Conservation (phyloP, 2,797 vertebrate species). For the Propithecus deckenii region DNA sequence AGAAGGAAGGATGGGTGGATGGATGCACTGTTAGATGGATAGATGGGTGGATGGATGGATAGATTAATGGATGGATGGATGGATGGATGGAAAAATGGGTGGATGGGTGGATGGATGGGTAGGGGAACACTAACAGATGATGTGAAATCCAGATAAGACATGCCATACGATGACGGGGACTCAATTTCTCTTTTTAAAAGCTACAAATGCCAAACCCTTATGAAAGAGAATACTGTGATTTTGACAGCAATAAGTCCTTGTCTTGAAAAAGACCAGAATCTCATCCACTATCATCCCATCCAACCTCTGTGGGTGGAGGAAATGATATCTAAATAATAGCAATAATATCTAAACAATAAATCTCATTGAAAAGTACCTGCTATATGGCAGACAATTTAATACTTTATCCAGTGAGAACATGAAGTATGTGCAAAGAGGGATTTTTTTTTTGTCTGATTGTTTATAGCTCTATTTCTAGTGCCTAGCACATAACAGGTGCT, state of each 20-base stretch:
- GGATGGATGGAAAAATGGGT: not conserved
- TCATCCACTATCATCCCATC: not conserved
- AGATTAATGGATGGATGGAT: not conserved
- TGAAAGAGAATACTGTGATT: not conserved
- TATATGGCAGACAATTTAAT: fast-evolving
- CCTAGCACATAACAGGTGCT: not conserved
- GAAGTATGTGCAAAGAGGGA: not conserved
- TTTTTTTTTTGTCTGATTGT: not conserved
- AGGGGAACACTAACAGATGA: not conserved
- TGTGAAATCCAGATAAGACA: not conserved
- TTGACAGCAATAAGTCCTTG: not conserved
- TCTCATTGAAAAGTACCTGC: not conserved
- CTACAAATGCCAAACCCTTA: not conserved
- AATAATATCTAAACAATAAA: not conserved
- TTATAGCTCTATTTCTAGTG: not conserved
- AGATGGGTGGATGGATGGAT: no score
- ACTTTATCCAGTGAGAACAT: not conserved
- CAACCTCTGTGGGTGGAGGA: not conserved
- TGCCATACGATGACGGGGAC: not conserved
- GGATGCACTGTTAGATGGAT: no score
- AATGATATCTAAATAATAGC: not conserved
- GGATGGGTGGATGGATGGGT: not conserved
- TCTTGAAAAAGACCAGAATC: not conserved
- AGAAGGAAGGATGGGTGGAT: no score
- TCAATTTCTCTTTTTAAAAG: not conserved